These are phyloP conservation scores for Cordilura impudica DNA, from an alignment of 2,888 invertebrate genomes.

Conservation along the genomic window DNA sequence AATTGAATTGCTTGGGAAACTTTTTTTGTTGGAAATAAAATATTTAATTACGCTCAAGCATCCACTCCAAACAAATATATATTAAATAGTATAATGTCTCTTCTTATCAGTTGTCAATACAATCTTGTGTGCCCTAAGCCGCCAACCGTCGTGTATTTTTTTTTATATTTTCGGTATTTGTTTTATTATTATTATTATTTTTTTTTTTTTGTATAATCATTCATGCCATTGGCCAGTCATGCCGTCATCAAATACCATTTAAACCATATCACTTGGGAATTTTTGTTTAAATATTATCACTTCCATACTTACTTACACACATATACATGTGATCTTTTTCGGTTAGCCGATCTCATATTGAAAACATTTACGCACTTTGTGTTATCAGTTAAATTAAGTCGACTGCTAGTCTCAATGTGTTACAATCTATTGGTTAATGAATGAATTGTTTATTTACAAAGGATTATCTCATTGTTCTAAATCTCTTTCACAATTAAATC, in stretches of 20 bases:
- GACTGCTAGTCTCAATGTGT: background rate
- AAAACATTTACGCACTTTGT: conserved; percentile 3
- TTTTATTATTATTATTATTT: background rate
- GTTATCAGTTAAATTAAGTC: conserved; percentile 15
- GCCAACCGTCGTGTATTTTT: background rate
- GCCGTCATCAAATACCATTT: conserved; percentile 31
- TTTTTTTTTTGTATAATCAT: conserved; percentile 24
- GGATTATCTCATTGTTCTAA: conserved; percentile 49
- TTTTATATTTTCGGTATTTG: background rate
- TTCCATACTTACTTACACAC: too few species aligned
- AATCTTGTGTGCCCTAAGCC: background rate
- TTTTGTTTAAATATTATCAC: background rate
- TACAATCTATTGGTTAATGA: conserved; percentile 3
- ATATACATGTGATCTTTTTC: background rate
- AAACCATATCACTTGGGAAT: background rate
- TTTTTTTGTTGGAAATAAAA: background rate
- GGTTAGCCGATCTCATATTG: background rate
- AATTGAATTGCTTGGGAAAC: conserved; percentile 27
- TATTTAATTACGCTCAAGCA: background rate
- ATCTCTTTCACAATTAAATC: too few species aligned
- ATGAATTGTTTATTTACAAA: conserved; percentile 39
- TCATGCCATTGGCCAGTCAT: conserved; percentile 44
- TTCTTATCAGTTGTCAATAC: background rate
- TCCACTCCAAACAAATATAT: background rate
- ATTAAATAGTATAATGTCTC: background rate